Evolutionary conservation across 2,888 invertebrate species (phyloP), one percentile per base, ranked within the genome.

Genomic region (Callimorpha dominula): DNA sequence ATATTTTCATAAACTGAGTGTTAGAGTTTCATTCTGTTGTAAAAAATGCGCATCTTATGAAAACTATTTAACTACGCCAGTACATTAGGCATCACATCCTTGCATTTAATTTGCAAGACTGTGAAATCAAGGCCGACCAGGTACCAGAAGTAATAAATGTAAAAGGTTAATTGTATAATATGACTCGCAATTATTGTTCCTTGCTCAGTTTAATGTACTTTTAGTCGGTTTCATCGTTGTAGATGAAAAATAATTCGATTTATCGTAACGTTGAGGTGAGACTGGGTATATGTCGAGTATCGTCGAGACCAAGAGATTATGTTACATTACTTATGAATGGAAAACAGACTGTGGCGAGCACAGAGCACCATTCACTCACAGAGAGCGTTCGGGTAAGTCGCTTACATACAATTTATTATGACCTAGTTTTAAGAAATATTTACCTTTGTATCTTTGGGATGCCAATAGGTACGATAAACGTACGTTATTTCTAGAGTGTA

Each of bases 321-420:
- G 31, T 60, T 60, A 60, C 31, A 14, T 60, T 60, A 14, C 50
- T 60, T 60, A 60, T 60, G 31, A 60, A 60, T 60, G 60, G 50
- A 50, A 12, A 50, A 15, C 31, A 8, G 8, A 46, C 43, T 46
- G 43, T 9, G 43, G 43, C 43, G 6, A 54, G n/a, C n/a, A 57
- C 20, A 31, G 60, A 31, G 9, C 0, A 54, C 54, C n/a, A 60
- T 60, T 54, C 67, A 57, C 54, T 57, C 8, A n/a, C n/a, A 20
- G 67, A 20, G 54, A 54, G 20, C 43, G 20, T 43, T 14, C 67
- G 14, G 67, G 67, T 68, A 57, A 68, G 67, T 68, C 67, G 67
- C 20, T 31, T 60, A 40, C 50, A 31, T 40, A 4, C 11, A 40
- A 40, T 20, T 31, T 65, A 50, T 49, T 50, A 6, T n/a, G 6